phyloP scores from a whole-genome alignment of 1,140 invertebrate genomes.

The Fopius arisanus region DNA sequence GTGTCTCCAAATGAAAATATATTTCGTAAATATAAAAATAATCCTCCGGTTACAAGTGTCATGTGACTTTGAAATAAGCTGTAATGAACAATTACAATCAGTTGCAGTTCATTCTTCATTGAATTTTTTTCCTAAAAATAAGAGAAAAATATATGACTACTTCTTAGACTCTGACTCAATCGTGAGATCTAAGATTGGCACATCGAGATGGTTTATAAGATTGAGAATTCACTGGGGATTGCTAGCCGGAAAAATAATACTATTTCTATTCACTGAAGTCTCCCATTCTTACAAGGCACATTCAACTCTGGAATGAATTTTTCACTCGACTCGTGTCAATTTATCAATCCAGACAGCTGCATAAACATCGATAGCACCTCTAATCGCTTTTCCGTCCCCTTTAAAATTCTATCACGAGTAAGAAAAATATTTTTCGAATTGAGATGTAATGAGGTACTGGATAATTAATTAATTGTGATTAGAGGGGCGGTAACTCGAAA shows the following conservation, averaged over 20 bases:
- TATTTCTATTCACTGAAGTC: not conserved
- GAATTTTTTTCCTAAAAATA: not conserved
- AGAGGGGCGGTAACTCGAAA: no score
- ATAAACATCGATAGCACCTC: not conserved
- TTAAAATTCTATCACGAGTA: not conserved
- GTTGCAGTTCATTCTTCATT: not conserved
- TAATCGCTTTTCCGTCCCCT: not conserved
- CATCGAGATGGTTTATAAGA: not conserved
- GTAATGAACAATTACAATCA: no score
- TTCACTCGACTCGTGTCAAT: not conserved
- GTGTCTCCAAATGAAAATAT: not conserved
- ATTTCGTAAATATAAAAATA: not conserved
- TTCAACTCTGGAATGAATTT: not conserved
- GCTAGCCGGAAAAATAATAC: not conserved
- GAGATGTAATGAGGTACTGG: not conserved
- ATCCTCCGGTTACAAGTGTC: not conserved
- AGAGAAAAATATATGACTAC: not conserved
- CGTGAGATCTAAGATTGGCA: slow-evolving; percentile 1
- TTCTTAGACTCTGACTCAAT: not conserved
- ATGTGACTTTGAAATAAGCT: no score
- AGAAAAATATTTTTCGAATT: not conserved
- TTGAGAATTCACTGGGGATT: not conserved
- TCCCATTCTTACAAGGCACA: not conserved
- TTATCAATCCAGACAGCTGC: not conserved
- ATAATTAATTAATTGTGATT: not conserved